Base-by-base conservation (phyloP, 2,888 invertebrate genomes). In the Lepidochitona cinerea region DNA sequence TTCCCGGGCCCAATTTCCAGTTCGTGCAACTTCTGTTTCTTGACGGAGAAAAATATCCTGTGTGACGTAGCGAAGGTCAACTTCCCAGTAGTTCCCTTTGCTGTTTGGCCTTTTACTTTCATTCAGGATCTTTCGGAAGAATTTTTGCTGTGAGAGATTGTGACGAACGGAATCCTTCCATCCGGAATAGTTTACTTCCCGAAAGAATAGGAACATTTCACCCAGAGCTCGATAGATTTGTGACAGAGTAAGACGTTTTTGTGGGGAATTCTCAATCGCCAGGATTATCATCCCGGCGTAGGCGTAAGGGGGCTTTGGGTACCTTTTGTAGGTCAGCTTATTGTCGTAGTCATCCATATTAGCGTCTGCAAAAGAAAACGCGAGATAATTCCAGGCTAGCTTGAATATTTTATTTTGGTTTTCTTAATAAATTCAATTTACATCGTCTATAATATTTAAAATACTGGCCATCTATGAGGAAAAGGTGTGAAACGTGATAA, bases 91-190 rank as follows among this genome's bases (percentile, higher is more conserved):
- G 65, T 69, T 69, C 0, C 67, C 32, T 59, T 72, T 75, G n/a
- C n/a, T n/a, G n/a, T n/a, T n/a, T n/a, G n/a, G n/a, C 23, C 73
- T 70, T 5, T 59, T 71, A 4, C 54, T 26, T 0, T 68, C 32
- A 23, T 71, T 71, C 2, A 66, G 59, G 9, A 73, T 71, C 69
- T 83, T 85, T 72, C 75, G 69, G 75, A 85, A 85, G 68, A 84
- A 86, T 3, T 66, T 29, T 49, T 76, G 77, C 71, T 80, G 73
- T 33, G 85, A 83, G 12, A 86, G 76, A 35, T 81, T 85, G 80
- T 86, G 85, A 6, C 86, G 80, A 0, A 85, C 80, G 1, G 84
- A 85, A 68, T 84, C 83, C 68, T 77, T 81, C 86, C 86, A 86
- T 3, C 86, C 85, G 14, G 59, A 71, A 76, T 86, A 86, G 4